Evolutionary conservation across 2,888 invertebrate species (phyloP).

Genomic region (Branchellion lobata): DNA sequence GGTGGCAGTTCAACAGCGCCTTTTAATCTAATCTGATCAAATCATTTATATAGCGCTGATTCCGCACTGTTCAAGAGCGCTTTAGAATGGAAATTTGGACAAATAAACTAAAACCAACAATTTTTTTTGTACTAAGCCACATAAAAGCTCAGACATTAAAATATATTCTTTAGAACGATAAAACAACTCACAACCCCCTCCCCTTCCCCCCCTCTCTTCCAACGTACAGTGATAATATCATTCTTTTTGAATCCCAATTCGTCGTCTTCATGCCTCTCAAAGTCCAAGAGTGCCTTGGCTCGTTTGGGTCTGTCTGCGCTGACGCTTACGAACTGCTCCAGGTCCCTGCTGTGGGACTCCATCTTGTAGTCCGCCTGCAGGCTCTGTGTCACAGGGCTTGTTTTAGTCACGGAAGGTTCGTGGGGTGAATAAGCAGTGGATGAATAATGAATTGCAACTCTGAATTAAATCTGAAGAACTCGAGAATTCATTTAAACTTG

Average conservation of each 20-base stretch:
- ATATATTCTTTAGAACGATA: too few species aligned
- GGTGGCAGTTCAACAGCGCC: not conserved
- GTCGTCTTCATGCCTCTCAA: slow-evolving; percentile 95
- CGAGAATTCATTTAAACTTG: too few species aligned
- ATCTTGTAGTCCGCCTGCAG: slow-evolving; percentile 89
- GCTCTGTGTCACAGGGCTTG: slow-evolving; percentile 56
- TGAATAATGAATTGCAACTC: too few species aligned
- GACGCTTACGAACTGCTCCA: slow-evolving; percentile 85
- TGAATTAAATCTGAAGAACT: too few species aligned
- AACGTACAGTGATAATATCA: slow-evolving; percentile 87
- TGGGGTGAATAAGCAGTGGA: too few species aligned
- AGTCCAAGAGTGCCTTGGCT: slow-evolving; percentile 93
- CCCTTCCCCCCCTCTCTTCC: too few species aligned
- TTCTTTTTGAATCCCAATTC: slow-evolving; percentile 96
- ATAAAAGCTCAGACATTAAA: too few species aligned
- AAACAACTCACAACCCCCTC: too few species aligned
- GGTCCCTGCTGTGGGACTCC: slow-evolving; percentile 90
- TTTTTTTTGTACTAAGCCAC: not conserved
- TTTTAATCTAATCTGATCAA: not conserved
- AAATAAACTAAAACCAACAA: not conserved
- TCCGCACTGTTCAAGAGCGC: too few species aligned
- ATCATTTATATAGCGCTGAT: too few species aligned
- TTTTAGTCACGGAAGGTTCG: not conserved
- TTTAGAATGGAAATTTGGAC: not conserved
- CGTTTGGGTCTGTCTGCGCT: slow-evolving; percentile 74